Percentiles rank a stretch among this genome's conserved stretches.
phyloP scores from a whole-genome alignment of 2,888 invertebrate species.

The Theodoxus fluviatilis region DNA sequence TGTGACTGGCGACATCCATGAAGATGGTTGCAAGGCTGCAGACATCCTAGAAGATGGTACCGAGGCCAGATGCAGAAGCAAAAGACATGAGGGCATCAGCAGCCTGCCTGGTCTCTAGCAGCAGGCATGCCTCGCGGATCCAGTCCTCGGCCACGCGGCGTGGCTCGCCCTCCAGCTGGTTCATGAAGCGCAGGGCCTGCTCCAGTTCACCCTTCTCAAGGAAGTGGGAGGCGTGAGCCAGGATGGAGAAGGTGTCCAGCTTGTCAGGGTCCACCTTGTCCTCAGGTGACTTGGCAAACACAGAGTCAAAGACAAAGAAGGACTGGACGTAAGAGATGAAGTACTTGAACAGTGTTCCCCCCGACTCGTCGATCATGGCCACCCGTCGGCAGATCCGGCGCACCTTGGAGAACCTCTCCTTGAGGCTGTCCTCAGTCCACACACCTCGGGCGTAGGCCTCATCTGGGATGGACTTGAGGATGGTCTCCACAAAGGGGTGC shows the following conservation, averaged over 20 bases:
- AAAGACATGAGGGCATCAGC: constrained; percentile 84
- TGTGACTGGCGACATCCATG: too few species aligned
- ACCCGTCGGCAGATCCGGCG: constrained; percentile 78
- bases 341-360: constrained; percentile 79
- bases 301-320: constrained; percentile 71
- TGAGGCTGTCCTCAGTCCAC: constrained; percentile 84
- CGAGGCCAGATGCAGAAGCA: constrained; percentile 61
- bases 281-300: constrained; percentile 66
- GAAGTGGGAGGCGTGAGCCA: constrained; percentile 85
- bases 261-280: constrained; percentile 45
- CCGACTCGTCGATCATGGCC: constrained; percentile 84
- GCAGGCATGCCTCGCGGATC: constrained; percentile 82
- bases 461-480: constrained; percentile 80
- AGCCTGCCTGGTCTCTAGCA: constrained; percentile 88
- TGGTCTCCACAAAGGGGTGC: constrained; percentile 81
- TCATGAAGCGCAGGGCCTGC: constrained; percentile 83
- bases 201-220: constrained; percentile 87
- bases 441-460: constrained; percentile 83
- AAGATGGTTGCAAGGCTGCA: too few species aligned
- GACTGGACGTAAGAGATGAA: constrained; percentile 89
- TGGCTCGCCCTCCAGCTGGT: constrained; percentile 87
- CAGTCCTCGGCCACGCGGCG: constrained; percentile 83
- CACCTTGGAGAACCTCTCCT: constrained; percentile 77
- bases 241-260: constrained; percentile 85
- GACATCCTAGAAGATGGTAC: constrained; percentile 58